Evolutionary conservation across 2,113 vertebrate genomes (phyloP), one percentile per base, ranked within the genome.

Genomic region (Varanus salvator): DNA sequence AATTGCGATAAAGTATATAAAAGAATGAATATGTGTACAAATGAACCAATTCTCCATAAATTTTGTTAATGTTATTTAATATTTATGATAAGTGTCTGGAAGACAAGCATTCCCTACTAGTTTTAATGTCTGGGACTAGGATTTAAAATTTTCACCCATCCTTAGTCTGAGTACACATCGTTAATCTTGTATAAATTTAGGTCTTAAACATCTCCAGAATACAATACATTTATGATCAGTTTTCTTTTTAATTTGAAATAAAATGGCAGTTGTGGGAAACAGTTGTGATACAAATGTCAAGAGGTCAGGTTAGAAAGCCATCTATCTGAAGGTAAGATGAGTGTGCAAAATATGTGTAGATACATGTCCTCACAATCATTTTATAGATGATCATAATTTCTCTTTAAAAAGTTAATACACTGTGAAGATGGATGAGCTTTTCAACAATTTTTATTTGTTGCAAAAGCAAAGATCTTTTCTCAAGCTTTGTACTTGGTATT

Each of bases 191-290:
- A 88, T 31, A 89, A 57, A 1, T 72, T 34, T 87, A 29, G 88
- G 54, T 90, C 48, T 90, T 91, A 69, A 11, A 74, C 21, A 2
- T 38, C 0, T n/a, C 29, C 44, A 88, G 31, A 87, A 87, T 84
- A 74, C 88, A 91, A 87, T 90, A 38, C 5, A 86, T 87, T n/a
- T 87, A 8, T 86, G 54, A 7, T 0, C 80, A 6, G 1, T 80
- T 94, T 12, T 17, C 87, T 93, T 89, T 94, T 89, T 0, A 44
- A 57, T 80, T 77, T n/a, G 4, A 80, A 86, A 44, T 92, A 71
- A 85, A 57, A 44, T 71, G 44, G 44, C 76, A 89, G 71, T 12
- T 88, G 0, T 86, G 25, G 68, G 57, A 85, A 69, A 81, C 77
- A 54, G 11, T 2, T 0, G 66, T 84, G 27, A 69, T 17, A 89